A percentile compares a stretch with the other conserved stretches of the same genome.
phyloP scores from a whole-genome alignment of 2,888 invertebrate species.

The Sarcophaga subvicina region DNA sequence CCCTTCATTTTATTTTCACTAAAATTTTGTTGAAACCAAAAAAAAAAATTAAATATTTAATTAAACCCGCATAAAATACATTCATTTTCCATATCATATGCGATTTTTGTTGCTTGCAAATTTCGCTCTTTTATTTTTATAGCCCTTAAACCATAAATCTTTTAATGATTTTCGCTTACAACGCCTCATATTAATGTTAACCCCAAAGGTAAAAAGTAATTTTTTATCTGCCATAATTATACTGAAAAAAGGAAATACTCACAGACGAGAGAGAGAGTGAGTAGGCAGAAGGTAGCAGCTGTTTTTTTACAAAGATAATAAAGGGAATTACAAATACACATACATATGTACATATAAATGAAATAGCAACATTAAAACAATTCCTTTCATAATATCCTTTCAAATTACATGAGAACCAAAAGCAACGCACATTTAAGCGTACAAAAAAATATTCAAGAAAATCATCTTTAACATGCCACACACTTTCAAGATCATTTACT shows the following conservation, averaged over 20 bases:
- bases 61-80: background rate
- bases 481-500: conserved; percentile 50
- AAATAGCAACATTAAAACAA: conserved; percentile 44
- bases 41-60: background rate
- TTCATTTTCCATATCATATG: background rate
- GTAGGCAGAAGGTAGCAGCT: conserved; percentile 28
- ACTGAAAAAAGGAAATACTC: conserved; percentile 4
- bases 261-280: background rate
- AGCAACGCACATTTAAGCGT: too few relatives aligned
- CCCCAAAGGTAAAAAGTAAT: conserved; percentile 25
- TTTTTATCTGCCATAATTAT: conserved; percentile 32
- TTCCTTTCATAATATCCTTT: conserved; percentile 38
- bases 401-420: background rate
- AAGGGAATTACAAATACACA: background rate
- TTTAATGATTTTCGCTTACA: conserved; percentile 15
- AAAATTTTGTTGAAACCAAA: background rate
- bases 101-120: background rate
- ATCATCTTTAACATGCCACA: conserved; percentile 50
- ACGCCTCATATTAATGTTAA: background rate
- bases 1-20: background rate
- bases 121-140: background rate
- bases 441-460: conserved; percentile 10
- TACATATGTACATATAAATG: background rate
- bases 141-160: conserved; percentile 28
- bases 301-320: background rate